phyloP scores from a whole-genome alignment of 2,888 invertebrate genomes.

The Agriotes lineatus region DNA sequence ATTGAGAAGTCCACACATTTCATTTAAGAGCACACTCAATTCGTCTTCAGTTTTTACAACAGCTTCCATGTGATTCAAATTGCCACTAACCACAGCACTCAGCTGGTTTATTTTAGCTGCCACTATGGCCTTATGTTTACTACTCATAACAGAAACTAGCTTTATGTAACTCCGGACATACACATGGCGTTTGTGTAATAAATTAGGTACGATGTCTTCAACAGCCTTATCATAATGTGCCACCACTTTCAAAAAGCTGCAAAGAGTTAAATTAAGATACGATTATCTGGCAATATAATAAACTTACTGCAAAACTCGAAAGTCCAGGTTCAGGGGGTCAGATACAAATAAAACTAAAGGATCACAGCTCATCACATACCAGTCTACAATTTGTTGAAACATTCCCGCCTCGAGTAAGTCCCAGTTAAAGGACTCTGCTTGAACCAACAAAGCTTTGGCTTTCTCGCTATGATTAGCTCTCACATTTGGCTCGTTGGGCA shows the following conservation, averaged over 20 bases:
- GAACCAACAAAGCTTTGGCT: constrained; percentile 66
- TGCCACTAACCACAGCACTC: constrained; percentile 65
- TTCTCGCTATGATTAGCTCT: constrained; percentile 69
- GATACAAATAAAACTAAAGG: constrained; percentile 74
- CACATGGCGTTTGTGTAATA: constrained; percentile 70
- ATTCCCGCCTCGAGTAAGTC: constrained; percentile 71
- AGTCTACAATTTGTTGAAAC: constrained; percentile 77
- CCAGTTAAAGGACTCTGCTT: constrained; percentile 77
- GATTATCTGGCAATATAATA: constrained; percentile 3
- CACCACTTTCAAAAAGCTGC: constrained; percentile 72
- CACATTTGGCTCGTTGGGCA: constrained; percentile 79
- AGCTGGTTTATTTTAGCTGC: constrained; percentile 68
- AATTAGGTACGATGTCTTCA: constrained; percentile 63
- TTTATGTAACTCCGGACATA: constrained; percentile 73
- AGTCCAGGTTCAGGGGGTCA: constrained; percentile 70
- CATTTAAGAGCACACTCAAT: constrained; percentile 67
- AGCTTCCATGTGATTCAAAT: constrained; percentile 70
- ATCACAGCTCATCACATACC: constrained; percentile 82
- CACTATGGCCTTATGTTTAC: constrained; percentile 68
- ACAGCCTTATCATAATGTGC: constrained; percentile 69
- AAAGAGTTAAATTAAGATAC: constrained; percentile 42
- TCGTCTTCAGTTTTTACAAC: constrained; percentile 66
- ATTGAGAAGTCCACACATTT: constrained; percentile 65
- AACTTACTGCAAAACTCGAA: constrained; percentile 71
- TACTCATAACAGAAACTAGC: constrained; percentile 70